Base-by-base conservation (phyloP, 2,797 vertebrate species). In the Forpus xanthops region DNA sequence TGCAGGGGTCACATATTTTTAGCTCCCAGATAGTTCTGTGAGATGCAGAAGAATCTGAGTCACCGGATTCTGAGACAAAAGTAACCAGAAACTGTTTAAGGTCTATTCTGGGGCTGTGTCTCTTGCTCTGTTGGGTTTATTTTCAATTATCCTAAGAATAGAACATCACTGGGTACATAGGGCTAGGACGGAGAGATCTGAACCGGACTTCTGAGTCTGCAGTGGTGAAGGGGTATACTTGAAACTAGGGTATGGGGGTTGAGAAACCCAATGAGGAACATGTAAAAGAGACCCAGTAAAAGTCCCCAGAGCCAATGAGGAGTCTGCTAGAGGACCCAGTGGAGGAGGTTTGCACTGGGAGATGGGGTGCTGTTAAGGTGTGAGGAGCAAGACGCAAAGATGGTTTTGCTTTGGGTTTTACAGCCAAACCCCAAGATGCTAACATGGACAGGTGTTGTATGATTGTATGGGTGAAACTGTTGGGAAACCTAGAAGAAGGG, bases 1-100 rank as follows among this genome's bases (percentile, higher is more conserved):
- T 81, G 73, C 31, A 78, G 53, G 78, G 89, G 85, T 87, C 89
- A 87, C 31, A 5, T 89, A 86, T 73, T 95, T 96, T 92, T 94
- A 87, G 62, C 62, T 91, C 53, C 16, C 53, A 49, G 65, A 64
- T 23, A 77, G 41, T 78, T 94, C 52, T 84, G 73, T 0, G 6
- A 89, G 89, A 53, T 55, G 58, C 19, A 50, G 77, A 72, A 92
- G 37, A 60, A 73, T 64, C 39, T 39, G 50, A 86, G 78, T 44
- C 20, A 65, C 18, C 5, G 12, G 20, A 56, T 44, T 77, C 35
- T 73, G 52, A 78, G 13, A n/a, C 15, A 76, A 56, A 94, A 83
- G 17, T 27, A 79, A 27, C 21, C 0, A 1, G 21, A 47, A 52
- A 41, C 7, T 55, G 87, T 37, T 31, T 20, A 83, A 85, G 35